Evolutionary conservation across 1,140 invertebrate genomes (phyloP).

Genomic region (Procambarus clarkii): DNA sequence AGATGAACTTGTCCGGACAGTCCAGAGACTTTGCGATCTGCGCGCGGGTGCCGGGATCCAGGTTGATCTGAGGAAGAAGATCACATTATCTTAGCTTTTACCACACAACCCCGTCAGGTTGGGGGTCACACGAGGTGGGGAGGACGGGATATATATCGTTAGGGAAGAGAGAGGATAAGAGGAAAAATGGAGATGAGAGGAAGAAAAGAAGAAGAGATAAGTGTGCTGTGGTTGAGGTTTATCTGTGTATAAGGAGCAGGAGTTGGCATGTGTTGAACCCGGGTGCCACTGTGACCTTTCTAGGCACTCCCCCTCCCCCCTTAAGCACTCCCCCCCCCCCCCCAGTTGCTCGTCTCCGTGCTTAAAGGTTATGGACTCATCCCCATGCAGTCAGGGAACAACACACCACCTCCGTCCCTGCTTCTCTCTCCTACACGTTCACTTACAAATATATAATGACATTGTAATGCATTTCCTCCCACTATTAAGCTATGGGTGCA

Average conservation of each 20-base stretch:
- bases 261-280: neutral
- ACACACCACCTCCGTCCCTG: neutral
- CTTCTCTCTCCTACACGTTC: neutral
- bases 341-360: neutral
- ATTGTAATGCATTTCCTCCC: too few species aligned
- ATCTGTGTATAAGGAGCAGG: neutral
- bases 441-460: too few species aligned
- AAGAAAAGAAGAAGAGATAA: neutral
- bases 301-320: too few species aligned
- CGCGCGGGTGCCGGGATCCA: slow-evolving; percentile 79
- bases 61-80: slow-evolving; percentile 77
- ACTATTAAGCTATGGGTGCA: too few species aligned
- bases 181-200: neutral
- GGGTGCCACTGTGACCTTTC: neutral
- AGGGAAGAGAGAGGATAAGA: neutral
- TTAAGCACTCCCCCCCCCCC: neutral
- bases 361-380: slow-evolving; percentile 18
- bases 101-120: too few species aligned
- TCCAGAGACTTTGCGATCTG: slow-evolving; percentile 76
- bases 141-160: too few species aligned
- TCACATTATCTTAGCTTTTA: neutral
- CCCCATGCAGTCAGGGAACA: neutral
- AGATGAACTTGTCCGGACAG: slow-evolving; percentile 76
- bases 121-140: too few species aligned
- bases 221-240: neutral